Percentiles rank a stretch among this genome's conserved stretches.
Conservation (phyloP, 2,888 invertebrate genomes). For the Ceraclea dissimilis region DNA sequence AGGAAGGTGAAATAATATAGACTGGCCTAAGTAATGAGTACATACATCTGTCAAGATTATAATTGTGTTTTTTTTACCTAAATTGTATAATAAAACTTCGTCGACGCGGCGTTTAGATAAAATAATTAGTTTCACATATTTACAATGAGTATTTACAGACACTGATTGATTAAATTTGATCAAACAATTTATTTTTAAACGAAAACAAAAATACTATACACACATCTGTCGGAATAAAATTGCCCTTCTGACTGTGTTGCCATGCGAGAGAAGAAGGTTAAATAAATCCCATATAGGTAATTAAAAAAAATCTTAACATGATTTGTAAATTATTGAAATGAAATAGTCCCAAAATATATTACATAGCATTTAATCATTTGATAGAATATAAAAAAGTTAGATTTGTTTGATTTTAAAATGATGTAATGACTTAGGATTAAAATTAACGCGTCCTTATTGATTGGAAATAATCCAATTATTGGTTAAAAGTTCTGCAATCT, state of each 20-base stretch:
- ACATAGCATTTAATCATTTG: background rate
- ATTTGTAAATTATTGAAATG: background rate
- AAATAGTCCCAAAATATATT: background rate
- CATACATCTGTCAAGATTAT: background rate
- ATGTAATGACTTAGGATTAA: too few species aligned
- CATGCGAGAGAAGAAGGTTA: background rate
- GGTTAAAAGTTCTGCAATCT: too few species aligned
- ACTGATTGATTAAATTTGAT: background rate
- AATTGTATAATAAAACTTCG: background rate
- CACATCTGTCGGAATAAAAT: background rate
- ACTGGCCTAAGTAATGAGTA: background rate
- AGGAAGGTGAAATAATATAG: background rate
- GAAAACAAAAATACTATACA: background rate
- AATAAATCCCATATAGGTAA: background rate
- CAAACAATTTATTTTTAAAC: background rate
- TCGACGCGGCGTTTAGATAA: background rate
- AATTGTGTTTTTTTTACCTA: background rate
- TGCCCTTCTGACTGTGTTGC: constrained; percentile 2
- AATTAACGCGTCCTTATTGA: too few species aligned
- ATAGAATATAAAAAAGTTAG: too few species aligned
- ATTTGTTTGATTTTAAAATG: too few species aligned
- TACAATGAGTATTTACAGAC: background rate
- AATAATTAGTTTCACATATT: background rate
- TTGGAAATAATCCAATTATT: too few species aligned
- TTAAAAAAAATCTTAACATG: background rate